Evolutionary conservation across 2,888 invertebrate species (phyloP).

Genomic region (Caradrina clavipalpis): DNA sequence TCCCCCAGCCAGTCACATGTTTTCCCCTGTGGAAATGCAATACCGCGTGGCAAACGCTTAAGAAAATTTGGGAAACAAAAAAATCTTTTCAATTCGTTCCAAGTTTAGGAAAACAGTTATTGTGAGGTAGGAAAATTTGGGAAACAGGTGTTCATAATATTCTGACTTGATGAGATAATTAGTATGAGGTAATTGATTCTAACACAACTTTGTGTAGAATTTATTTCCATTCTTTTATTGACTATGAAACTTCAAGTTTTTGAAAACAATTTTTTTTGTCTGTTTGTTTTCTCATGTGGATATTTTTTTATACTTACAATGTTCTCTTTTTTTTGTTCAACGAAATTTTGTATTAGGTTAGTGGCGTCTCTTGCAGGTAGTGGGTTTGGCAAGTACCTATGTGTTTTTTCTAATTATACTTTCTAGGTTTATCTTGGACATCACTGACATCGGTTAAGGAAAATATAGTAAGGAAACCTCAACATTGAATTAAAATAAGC

Average conservation of each 20-base stretch:
- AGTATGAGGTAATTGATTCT: not conserved
- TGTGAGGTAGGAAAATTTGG: not conserved
- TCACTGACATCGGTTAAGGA: not conserved
- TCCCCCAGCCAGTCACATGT: constrained; percentile 32
- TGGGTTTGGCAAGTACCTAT: too few species aligned
- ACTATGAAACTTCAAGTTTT: not conserved
- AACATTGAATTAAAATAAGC: too few species aligned
- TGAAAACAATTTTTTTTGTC: too few species aligned
- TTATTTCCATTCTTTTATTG: not conserved
- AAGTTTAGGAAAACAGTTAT: constrained; percentile 18
- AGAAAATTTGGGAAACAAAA: not conserved
- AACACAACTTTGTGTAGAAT: not conserved
- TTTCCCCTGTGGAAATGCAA: not conserved
- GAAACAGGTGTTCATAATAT: constrained; percentile 2
- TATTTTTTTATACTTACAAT: not conserved
- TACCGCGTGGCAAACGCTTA: constrained; percentile 3
- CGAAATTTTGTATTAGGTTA: too few species aligned
- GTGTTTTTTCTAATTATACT: not conserved
- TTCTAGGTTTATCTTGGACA: not conserved
- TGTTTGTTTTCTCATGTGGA: not conserved
- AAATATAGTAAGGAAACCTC: too few species aligned
- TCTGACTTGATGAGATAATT: constrained; percentile 19
- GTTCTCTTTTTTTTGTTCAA: too few species aligned
- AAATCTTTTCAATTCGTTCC: constrained; percentile 12
- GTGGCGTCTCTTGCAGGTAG: too few species aligned